These are phyloP conservation scores for Chironomus riparius DNA, from an alignment of 2,888 invertebrate species.

Conservation along the genomic window DNA sequence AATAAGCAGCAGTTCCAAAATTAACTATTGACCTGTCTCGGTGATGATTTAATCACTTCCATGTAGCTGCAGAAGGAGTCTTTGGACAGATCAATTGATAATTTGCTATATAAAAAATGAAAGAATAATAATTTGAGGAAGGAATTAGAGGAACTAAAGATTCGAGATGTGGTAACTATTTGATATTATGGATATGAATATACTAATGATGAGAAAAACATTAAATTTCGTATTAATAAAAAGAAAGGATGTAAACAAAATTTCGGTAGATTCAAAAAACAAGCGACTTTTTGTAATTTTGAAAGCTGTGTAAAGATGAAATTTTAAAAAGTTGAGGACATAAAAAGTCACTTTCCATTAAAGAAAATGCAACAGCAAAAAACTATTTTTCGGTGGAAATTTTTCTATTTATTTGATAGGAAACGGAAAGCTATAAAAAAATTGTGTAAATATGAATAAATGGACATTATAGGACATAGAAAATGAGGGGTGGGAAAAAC, in stretches of 20 bases:
- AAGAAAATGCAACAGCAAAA: neutral
- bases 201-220: neutral
- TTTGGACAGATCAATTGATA: too few species aligned
- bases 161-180: neutral
- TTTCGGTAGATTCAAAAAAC: neutral
- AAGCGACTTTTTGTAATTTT: conserved; percentile 6
- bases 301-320: conserved; percentile 18
- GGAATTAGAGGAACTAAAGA: neutral
- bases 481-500: neutral
- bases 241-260: neutral
- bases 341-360: neutral
- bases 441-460: neutral
- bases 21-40: neutral
- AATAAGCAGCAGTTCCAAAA: neutral
- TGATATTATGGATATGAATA: conserved; percentile 6
- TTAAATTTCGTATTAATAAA: neutral
- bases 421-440: neutral
- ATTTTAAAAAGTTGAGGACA: neutral
- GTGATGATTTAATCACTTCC: neutral
- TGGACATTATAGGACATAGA: neutral
- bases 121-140: neutral
- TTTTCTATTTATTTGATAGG: conserved; percentile 8
- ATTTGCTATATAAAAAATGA: neutral
- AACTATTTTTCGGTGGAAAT: conserved; percentile 20
- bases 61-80: too few species aligned